Evolutionary conservation across 1,140 invertebrate genomes (phyloP), one percentile per base, ranked within the genome.

Genomic region (Homarus americanus): DNA sequence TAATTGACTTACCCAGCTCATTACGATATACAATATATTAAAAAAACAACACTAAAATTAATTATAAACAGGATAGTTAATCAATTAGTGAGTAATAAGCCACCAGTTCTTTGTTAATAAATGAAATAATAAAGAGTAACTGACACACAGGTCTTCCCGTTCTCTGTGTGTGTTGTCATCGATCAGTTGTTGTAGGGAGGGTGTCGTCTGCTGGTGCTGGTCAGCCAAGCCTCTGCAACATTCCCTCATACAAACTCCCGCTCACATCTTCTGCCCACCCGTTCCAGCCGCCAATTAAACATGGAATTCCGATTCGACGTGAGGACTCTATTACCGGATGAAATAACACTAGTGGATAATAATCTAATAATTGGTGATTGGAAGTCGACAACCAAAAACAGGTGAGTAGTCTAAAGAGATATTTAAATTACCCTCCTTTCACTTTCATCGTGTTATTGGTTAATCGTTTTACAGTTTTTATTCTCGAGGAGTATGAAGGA

Each of bases 251-350:
- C n/a, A 10, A 28, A 69, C 63, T 69, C 12, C 28, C 32, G 2
- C 63, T 66, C 44, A 7, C 44, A 49, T 15, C 5, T 49, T 15
- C 4, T 24, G 58, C 12, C 3, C 12, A 15, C 58, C 24, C n/a
- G n/a, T 69, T 4, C 63, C n/a, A 5, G 9, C n/a, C 7, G 7
- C 10, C 63, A 9, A 69, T 2, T 24, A 69, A 69, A 7, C 7
- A 87, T 87, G 86, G 86, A 87, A 53, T 87, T 87, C 75, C 24
- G 86, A 38, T 87, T 87, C 78, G 53, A 78, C 28, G 86, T 87
- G 75, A 53, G 53, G 24, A 28, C 28, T 1, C 28, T 87, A 20
- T 24, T 87, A 4, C 36, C n/a, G 20, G 76, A 87, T 24, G 86
- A 87, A 24, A 80, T 87, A 12, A 79, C 86, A 0, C 7, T n/a